phyloP scores from a whole-genome alignment of 2,113 vertebrate species.

The Hippoglossus stenolepis region DNA sequence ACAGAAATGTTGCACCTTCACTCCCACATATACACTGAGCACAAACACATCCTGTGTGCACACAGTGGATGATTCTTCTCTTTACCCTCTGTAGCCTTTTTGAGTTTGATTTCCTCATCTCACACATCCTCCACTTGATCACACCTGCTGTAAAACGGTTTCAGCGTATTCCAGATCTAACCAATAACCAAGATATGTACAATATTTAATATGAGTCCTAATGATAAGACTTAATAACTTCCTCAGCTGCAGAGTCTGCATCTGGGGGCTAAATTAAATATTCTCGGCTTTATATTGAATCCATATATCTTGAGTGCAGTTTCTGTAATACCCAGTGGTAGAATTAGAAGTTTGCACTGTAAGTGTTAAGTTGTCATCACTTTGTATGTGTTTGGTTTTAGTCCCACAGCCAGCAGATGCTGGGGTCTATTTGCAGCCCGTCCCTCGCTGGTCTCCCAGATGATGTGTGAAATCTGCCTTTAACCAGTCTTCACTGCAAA shows the following conservation, averaged over 20 bases:
- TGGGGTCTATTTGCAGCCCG: conserved; percentile 36
- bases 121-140: conserved; percentile 21
- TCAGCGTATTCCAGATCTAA: background rate
- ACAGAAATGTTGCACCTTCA: background rate
- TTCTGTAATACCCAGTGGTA: conserved; percentile 40
- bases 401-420: conserved; percentile 56
- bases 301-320: conserved; percentile 40
- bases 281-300: conserved; percentile 52
- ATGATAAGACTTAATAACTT: conserved; percentile 37
- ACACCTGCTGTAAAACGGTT: conserved; percentile 4
- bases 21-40: background rate
- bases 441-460: conserved; percentile 40
- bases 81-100: background rate
- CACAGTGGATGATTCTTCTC: conserved; percentile 10
- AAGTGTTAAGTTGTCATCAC: conserved; percentile 55
- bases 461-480: conserved; percentile 45
- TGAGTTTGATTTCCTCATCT: background rate
- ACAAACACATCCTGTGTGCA: background rate
- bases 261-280: conserved; percentile 28
- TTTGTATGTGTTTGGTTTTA: conserved; percentile 47
- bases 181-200: conserved; percentile 3
- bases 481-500: conserved; percentile 25
- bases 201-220: conserved; percentile 7
- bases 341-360: conserved; percentile 57
- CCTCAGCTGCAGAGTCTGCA: conserved; percentile 9